Conservation (phyloP, 2,113 vertebrate species). For the Tragelaphus strepsiceros region DNA sequence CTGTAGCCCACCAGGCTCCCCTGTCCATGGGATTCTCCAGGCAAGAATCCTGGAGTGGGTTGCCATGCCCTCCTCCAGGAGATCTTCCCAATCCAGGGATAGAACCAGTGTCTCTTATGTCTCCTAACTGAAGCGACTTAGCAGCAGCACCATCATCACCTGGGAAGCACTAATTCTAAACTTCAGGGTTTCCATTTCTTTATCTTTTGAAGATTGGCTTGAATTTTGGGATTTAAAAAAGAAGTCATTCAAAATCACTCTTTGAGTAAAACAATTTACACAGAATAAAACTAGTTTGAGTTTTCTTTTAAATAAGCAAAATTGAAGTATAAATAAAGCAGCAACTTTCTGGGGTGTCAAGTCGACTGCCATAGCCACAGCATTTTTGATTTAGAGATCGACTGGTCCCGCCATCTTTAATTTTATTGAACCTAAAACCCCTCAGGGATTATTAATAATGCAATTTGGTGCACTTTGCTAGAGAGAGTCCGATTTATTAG, state of each 20-base stretch:
- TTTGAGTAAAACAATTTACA: not conserved
- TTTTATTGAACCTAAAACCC: not conserved
- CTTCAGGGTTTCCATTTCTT: constrained; percentile 7
- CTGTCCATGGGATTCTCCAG: not conserved
- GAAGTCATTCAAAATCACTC: constrained; percentile 7
- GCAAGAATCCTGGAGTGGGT: not conserved
- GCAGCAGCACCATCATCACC: no score
- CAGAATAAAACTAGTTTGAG: not conserved
- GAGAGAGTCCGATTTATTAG: not conserved
- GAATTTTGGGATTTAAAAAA: not conserved
- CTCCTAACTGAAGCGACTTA: no score
- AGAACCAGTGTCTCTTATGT: not conserved
- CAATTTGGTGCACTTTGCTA: not conserved
- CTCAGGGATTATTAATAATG: not conserved
- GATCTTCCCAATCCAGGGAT: not conserved
- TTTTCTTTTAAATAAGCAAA: constrained; percentile 17
- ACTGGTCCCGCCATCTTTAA: not conserved
- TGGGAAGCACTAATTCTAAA: not conserved
- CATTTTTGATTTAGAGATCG: not conserved
- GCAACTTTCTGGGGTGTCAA: not conserved
- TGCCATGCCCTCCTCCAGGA: not conserved
- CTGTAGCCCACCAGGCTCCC: not conserved
- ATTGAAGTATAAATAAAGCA: not conserved
- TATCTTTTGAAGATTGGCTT: not conserved
- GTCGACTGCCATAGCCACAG: not conserved